Percentiles rank a stretch among this genome's conserved stretches.
phyloP scores from a whole-genome alignment of 2,113 vertebrate species.

The Rafetus swinhoei region DNA sequence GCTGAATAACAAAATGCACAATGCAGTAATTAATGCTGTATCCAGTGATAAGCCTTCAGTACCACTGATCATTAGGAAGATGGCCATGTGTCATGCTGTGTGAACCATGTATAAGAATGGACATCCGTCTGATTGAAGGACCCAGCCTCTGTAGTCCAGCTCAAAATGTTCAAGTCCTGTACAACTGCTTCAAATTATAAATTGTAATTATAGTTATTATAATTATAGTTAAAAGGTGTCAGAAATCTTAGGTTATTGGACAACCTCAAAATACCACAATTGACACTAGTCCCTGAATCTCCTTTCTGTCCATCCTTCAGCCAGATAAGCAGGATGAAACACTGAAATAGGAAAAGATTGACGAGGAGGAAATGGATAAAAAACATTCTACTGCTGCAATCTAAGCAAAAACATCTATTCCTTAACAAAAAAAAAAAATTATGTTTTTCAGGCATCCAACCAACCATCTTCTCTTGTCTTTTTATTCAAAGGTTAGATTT shows the following conservation, averaged over 20 bases:
- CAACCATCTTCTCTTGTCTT: not conserved
- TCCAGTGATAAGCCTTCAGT: not conserved
- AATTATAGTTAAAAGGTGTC: not conserved
- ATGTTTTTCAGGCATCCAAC: not conserved
- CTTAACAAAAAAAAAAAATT: not conserved
- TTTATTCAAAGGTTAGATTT: not conserved
- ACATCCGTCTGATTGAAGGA: not conserved
- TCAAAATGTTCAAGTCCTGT: not conserved
- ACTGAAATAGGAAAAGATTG: not conserved
- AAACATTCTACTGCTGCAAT: not conserved
- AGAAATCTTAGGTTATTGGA: not conserved
- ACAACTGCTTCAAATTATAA: not conserved
- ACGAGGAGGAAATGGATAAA: not conserved
- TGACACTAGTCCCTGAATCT: not conserved
- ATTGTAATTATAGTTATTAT: not conserved
- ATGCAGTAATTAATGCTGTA: not conserved
- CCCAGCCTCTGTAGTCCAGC: fast-evolving
- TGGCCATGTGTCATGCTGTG: not conserved
- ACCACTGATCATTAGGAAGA: not conserved
- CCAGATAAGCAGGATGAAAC: not conserved
- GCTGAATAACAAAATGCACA: not conserved
- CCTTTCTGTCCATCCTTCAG: not conserved
- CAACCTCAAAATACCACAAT: not conserved
- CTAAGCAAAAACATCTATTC: not conserved
- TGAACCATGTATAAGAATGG: not conserved